Evolutionary conservation across 35 echinoderm and acorn worm species (phyloP).

Genomic region (Stichopus chloronotus): DNA sequence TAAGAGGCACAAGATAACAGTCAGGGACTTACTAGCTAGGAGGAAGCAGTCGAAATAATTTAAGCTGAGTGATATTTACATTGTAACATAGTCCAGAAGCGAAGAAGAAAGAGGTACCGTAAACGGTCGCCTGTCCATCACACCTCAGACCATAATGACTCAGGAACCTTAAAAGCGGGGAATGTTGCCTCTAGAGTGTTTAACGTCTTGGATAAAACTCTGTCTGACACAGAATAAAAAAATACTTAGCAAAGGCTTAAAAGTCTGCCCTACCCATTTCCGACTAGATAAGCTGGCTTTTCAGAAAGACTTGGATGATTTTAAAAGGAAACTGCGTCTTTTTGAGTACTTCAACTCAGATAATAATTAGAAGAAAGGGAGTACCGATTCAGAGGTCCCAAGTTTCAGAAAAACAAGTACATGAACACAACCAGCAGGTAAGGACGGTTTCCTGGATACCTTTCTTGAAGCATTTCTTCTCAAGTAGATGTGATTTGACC

Average conservation of each 20-base stretch:
- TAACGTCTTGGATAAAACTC: background rate
- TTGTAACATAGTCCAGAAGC: background rate
- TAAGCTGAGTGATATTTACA: conserved; percentile 4
- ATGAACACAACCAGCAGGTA: background rate
- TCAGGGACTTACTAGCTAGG: background rate
- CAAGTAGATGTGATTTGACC: background rate
- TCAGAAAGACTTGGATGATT: too few species aligned
- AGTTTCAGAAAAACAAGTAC: background rate
- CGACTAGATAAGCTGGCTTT: too few species aligned
- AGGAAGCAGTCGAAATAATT: background rate
- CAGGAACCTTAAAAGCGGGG: background rate
- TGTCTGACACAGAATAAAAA: background rate
- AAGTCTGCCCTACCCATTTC: background rate
- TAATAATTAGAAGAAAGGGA: too few species aligned
- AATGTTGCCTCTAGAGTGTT: background rate
- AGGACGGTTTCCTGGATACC: background rate
- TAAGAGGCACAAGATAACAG: background rate
- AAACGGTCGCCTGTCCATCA: too few species aligned
- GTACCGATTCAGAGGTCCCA: background rate
- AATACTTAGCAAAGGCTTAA: background rate
- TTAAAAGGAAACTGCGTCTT: too few species aligned
- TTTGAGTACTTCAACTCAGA: too few species aligned
- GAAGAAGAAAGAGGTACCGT: background rate
- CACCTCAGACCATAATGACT: background rate
- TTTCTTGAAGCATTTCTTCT: conserved; percentile 7